Base-by-base conservation (phyloP, 1,140 invertebrate genomes). In the Penaeus chinensis region DNA sequence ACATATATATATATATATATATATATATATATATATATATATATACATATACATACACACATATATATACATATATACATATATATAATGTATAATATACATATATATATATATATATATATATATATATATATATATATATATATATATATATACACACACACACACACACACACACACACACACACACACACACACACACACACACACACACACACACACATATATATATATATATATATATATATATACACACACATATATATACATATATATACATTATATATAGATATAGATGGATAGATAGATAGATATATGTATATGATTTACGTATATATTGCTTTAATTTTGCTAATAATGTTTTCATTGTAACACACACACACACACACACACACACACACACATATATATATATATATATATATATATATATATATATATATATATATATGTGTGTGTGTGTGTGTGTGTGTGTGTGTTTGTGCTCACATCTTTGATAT, bases 101-200 rank as follows among this genome's bases (percentile, higher is more conserved):
- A 32, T 81, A 16, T 74, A 74, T 74, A 74, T 74, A 74, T 74
- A 74, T 74, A 74, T 74, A 74, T 74, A 74, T 27, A 71, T 71
- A 24, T 71, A 71, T 24, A 71, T 20, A 22, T 71, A 22, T 24
- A 71, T 71, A 32, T 71, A 22, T 20, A 71, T 7, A 71, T 71
- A 71, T 71, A 71, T 71, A 24, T 71, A 71, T 24, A 71, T 71
- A 71, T 71, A 71, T 24, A 32, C 5, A 27, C 32, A 63, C 24
- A 18, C 65, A 24, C 22, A 37, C 65, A 37, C 65, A 32, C 65
- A 37, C 37, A 37, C 65, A 37, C 37, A 65, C 18, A 65, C 65
- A 32, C 65, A 22, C 65, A 66, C 65, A 65, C 37, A 65, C 65
- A 22, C 19, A 65, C 65, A 37, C 37, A 32, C 65, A 24, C 32